Percentiles rank a stretch among this genome's conserved stretches.
Conservation (phyloP, 2,888 invertebrate genomes). For the Leptothorax acervorum region DNA sequence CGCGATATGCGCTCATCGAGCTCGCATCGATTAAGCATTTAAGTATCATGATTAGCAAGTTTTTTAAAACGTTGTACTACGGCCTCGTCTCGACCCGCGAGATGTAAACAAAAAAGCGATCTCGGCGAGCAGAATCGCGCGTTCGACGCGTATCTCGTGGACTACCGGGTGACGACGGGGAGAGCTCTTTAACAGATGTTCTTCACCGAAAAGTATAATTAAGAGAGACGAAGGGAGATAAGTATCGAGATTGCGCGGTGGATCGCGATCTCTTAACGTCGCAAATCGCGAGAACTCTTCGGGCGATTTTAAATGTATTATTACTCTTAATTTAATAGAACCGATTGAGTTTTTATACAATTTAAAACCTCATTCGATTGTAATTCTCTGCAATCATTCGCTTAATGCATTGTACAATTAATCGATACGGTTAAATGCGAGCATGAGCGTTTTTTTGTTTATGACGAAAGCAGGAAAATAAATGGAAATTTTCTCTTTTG, state of each 20-base stretch:
- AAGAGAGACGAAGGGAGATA: neutral
- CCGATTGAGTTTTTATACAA: neutral
- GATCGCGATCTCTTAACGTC: too few relatives aligned
- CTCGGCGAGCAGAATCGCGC: neutral
- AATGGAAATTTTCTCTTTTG: neutral
- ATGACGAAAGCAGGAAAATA: neutral
- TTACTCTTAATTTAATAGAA: neutral
- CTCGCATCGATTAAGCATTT: conserved; percentile 25
- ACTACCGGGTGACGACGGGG: neutral
- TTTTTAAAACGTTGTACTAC: conserved; percentile 7
- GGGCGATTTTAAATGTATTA: neutral
- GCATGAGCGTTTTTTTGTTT: neutral
- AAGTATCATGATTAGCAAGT: conserved; percentile 36
- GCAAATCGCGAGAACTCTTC: too few relatives aligned
- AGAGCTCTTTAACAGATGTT: neutral
- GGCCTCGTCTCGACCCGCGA: neutral
- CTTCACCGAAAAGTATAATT: neutral
- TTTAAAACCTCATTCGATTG: neutral
- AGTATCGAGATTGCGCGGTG: neutral
- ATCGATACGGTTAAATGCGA: neutral
- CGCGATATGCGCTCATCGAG: neutral
- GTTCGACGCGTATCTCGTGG: neutral
- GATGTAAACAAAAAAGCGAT: conserved; percentile 13
- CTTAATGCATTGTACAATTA: neutral
- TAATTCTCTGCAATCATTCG: neutral